These are phyloP conservation scores for Limnothrissa miodon DNA, from an alignment of 2,113 vertebrate species.

Conservation along the genomic window DNA sequence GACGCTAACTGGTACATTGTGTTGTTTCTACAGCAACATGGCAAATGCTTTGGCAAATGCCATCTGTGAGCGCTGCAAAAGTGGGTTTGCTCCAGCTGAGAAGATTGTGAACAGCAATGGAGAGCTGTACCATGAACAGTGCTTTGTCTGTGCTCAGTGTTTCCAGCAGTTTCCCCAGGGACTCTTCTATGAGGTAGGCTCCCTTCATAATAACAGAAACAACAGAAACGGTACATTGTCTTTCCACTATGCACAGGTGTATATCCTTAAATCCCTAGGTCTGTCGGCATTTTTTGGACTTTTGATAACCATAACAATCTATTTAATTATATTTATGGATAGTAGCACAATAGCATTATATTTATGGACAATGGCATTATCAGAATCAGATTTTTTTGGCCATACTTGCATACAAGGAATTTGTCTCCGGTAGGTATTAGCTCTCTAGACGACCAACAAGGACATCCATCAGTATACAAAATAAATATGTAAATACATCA, in stretches of 20 bases:
- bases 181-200: conserved; percentile 93
- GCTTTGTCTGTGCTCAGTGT: conserved; percentile 96
- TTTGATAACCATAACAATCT: background rate
- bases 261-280: background rate
- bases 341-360: background rate
- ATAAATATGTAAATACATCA: no score
- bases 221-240: background rate
- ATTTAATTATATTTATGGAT: background rate
- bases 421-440: no score
- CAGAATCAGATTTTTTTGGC: no score
- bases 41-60: conserved; percentile 92
- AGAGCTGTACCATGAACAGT: conserved; percentile 95
- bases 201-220: background rate
- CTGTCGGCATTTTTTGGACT: background rate
- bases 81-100: conserved; percentile 87
- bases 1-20: background rate
- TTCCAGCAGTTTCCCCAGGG: conserved; percentile 97
- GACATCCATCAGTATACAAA: no score
- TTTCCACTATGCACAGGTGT: background rate
- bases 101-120: conserved; percentile 98
- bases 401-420: no score
- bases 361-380: no score
- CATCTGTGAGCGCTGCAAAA: conserved; percentile 91
- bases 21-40: conserved; percentile 85
- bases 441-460: no score